A percentile compares a stretch with the other conserved stretches of the same genome.
phyloP scores from a whole-genome alignment of 2,888 invertebrate genomes.

The Phragmatobia fuliginosa region DNA sequence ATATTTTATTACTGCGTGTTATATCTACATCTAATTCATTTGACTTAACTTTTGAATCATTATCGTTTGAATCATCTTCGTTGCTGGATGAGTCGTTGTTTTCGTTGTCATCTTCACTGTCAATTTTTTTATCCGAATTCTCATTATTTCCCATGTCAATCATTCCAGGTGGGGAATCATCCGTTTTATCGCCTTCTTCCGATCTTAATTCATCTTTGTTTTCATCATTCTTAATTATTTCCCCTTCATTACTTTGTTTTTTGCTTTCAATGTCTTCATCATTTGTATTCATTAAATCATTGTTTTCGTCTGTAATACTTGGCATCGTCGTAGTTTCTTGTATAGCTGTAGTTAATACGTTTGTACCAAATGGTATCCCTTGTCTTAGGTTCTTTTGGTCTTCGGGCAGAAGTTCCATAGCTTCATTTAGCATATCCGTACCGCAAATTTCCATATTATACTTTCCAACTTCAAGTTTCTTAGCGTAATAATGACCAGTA shows the following conservation, averaged over 20 bases:
- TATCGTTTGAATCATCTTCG: constrained; percentile 28
- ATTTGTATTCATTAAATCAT: background rate
- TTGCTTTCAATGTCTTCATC: constrained; percentile 9
- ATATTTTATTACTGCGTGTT: background rate
- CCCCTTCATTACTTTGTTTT: background rate
- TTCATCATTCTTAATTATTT: background rate
- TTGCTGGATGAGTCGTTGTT: background rate
- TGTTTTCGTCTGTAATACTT: background rate
- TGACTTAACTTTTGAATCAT: constrained; percentile 27
- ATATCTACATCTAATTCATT: constrained; percentile 29
- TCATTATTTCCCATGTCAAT: background rate
- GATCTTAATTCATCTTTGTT: constrained; percentile 22
- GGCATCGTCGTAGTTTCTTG: background rate
- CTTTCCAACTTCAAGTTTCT: constrained; percentile 56
- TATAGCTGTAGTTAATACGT: background rate
- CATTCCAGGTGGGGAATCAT: background rate
- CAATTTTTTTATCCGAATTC: background rate
- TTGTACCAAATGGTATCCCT: background rate
- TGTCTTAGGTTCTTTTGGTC: constrained; percentile 9
- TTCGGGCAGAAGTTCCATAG: constrained; percentile 55
- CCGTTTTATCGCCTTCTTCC: constrained; percentile 15
- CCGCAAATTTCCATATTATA: constrained; percentile 68
- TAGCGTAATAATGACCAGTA: constrained; percentile 48
- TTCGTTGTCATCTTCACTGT: too few relatives aligned
- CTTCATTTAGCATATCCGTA: constrained; percentile 58